Percentiles rank a stretch among this genome's conserved stretches.
Evolutionary conservation across 1,140 invertebrate species (phyloP).

Genomic region (Zaprionus inermis): DNA sequence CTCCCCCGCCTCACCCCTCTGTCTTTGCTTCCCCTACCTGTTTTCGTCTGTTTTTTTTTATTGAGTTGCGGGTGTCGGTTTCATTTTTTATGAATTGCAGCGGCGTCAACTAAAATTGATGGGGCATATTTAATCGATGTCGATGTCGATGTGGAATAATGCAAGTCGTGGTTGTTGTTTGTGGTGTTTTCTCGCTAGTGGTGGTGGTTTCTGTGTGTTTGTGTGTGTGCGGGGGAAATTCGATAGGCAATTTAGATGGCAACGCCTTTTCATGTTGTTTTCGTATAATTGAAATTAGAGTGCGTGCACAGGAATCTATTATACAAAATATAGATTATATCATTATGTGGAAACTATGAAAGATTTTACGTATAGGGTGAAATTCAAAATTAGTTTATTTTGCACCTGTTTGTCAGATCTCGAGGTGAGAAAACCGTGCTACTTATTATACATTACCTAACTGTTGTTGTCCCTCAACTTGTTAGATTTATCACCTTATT

Average conservation of each 20-base stretch:
- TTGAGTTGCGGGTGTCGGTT: conserved; percentile 20
- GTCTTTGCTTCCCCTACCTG: background rate
- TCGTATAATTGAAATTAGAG: background rate
- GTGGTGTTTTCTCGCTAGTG: background rate
- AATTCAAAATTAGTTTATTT: background rate
- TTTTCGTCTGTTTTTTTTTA: conserved; percentile 10
- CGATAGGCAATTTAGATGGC: conserved; percentile 18
- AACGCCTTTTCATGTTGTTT: background rate
- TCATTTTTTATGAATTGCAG: conserved; percentile 41
- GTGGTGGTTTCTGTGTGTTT: background rate
- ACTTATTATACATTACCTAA: conserved; percentile 4
- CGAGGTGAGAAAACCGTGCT: conserved; percentile 10
- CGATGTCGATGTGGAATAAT: conserved; percentile 14
- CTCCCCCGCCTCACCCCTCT: background rate
- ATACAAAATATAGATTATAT: too few species aligned
- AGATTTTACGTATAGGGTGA: background rate
- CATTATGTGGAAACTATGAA: too few species aligned
- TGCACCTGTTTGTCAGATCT: background rate
- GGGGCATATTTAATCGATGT: conserved; percentile 48
- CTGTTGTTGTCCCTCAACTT: conserved; percentile 2
- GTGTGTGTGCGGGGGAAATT: background rate
- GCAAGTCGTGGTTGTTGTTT: conserved; percentile 1
- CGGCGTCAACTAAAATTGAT: conserved; percentile 35
- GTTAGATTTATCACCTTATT: conserved; percentile 22
- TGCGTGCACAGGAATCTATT: background rate